phyloP scores from a whole-genome alignment of 1,140 invertebrate species.

The Goniozus legneri region DNA sequence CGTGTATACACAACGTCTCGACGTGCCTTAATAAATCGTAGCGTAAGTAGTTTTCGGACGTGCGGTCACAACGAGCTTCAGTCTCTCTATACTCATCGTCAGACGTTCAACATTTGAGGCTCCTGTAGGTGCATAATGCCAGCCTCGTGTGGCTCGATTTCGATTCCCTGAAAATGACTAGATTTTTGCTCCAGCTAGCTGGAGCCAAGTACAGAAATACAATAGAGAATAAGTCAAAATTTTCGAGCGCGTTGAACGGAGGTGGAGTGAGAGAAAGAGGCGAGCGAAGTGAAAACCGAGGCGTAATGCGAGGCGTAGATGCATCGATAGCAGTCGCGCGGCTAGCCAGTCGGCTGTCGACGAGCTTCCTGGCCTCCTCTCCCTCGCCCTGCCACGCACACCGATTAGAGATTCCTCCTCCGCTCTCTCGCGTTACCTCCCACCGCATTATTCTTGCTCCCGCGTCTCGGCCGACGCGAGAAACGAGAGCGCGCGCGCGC shows the following conservation, averaged over 20 bases:
- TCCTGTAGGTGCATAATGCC: too few species aligned
- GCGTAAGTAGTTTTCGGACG: too few species aligned
- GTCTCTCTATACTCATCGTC: too few species aligned
- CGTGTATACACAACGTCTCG: too few species aligned
- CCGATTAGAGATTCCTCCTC: slow-evolving; percentile 11
- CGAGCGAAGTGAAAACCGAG: slow-evolving; percentile 31
- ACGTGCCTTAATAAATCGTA: too few species aligned
- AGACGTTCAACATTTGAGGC: too few species aligned
- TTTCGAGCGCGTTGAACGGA: slow-evolving; percentile 1
- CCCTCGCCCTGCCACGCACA: slow-evolving; percentile 3
- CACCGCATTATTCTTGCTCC: background rate
- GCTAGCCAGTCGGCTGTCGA: slow-evolving; percentile 15
- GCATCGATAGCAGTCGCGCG: slow-evolving; percentile 29
- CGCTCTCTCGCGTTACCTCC: background rate
- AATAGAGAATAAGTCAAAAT: too few species aligned
- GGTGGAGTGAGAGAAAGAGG: slow-evolving; percentile 10
- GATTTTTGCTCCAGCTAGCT: too few species aligned
- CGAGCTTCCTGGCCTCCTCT: slow-evolving; percentile 9
- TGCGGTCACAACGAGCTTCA: too few species aligned
- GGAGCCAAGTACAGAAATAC: too few species aligned
- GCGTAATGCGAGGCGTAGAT: slow-evolving; percentile 40
- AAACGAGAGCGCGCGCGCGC: slow-evolving; percentile 35
- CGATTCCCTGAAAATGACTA: too few species aligned
- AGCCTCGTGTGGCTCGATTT: too few species aligned
- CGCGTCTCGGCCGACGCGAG: slow-evolving; percentile 18